A percentile compares a stretch with the other conserved stretches of the same genome.
phyloP scores from a whole-genome alignment of 2,113 vertebrate species.

The Bostrychus sinensis region DNA sequence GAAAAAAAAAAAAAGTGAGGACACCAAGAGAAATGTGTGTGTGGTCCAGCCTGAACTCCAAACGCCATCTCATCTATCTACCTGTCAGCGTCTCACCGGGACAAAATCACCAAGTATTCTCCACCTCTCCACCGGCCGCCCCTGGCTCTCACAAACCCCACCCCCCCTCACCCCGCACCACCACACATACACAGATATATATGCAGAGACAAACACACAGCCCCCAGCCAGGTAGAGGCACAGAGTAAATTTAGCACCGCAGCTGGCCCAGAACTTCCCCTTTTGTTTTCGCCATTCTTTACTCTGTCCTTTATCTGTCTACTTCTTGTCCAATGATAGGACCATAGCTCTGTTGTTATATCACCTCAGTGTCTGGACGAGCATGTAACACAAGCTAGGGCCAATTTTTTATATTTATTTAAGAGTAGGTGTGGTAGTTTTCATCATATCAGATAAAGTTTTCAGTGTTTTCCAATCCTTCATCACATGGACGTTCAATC shows the following conservation, averaged over 20 bases:
- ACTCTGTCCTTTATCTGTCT: slow-evolving; percentile 9
- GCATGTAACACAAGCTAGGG: too few relatives aligned
- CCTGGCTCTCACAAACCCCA: background rate
- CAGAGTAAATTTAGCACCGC: slow-evolving; percentile 56
- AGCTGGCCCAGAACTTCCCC: slow-evolving; percentile 32
- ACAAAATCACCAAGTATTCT: slow-evolving; percentile 37
- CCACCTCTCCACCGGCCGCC: too few relatives aligned
- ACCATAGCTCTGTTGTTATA: too few relatives aligned
- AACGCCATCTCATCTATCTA: slow-evolving; percentile 50
- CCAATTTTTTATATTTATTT: too few relatives aligned
- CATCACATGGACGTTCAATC: too few relatives aligned
- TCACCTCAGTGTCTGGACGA: too few relatives aligned
- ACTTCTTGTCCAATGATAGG: background rate
- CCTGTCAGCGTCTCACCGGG: slow-evolving; percentile 53
- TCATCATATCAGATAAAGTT: too few relatives aligned
- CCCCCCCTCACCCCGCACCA: background rate
- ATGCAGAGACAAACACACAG: slow-evolving; percentile 34
- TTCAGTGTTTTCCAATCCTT: too few relatives aligned
- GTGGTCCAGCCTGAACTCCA: slow-evolving; percentile 21
- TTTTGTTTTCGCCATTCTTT: background rate
- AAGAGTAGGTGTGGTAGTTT: too few relatives aligned
- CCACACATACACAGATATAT: slow-evolving; percentile 10
- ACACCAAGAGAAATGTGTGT: slow-evolving; percentile 14
- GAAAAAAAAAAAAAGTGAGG: background rate
- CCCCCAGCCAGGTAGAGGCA: slow-evolving; percentile 23